phyloP scores from a whole-genome alignment of 2,888 invertebrate species.

The Eilema depressum region DNA sequence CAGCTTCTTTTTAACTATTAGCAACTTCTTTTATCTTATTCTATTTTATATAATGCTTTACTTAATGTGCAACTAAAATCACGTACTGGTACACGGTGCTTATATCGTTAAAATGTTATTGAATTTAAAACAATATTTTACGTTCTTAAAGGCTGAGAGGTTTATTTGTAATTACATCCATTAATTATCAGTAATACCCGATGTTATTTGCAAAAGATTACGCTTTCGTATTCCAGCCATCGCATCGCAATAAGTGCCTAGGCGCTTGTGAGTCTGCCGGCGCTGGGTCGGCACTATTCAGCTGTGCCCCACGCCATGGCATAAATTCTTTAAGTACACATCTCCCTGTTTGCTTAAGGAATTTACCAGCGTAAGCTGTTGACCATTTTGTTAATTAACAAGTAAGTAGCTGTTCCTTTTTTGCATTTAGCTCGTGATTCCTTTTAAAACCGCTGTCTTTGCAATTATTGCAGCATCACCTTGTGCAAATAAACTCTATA shows the following conservation, averaged over 20 bases:
- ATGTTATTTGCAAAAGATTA: background rate
- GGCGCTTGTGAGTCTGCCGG: background rate
- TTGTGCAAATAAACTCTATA: too few relatives aligned
- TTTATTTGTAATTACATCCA: background rate
- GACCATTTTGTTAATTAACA: background rate
- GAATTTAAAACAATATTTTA: background rate
- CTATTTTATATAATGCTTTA: too few relatives aligned
- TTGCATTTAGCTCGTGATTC: background rate
- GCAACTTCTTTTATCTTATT: too few relatives aligned
- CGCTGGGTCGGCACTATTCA: background rate
- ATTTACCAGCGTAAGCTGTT: background rate
- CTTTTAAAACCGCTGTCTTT: background rate
- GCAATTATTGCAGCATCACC: too few relatives aligned
- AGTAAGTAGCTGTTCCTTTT: background rate
- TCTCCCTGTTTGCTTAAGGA: background rate
- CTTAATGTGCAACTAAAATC: too few relatives aligned
- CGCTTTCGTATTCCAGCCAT: slow-evolving; percentile 1
- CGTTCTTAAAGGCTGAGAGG: background rate
- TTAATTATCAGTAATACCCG: background rate
- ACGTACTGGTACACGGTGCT: too few relatives aligned
- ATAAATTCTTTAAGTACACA: background rate
- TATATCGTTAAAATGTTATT: too few relatives aligned
- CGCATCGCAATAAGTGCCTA: background rate
- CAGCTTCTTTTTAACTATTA: too few relatives aligned
- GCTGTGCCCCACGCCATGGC: background rate